Base-by-base conservation (phyloP, 2,797 vertebrate species). In the Diplodus puntazzo region DNA sequence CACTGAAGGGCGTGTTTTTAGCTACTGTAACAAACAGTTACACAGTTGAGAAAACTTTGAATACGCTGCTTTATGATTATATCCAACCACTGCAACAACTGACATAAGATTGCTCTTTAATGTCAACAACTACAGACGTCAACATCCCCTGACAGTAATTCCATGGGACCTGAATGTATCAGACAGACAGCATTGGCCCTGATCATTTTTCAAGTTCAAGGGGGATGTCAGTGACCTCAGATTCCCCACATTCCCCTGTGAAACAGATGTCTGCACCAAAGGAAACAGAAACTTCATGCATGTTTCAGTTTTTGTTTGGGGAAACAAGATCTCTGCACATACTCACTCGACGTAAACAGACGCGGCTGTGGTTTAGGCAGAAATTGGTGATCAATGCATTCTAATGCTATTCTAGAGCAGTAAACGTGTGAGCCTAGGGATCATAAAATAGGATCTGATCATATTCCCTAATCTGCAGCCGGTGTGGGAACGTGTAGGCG, bases 171-270 rank as follows among this genome's bases (percentile, higher is more conserved):
- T 57, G 46, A 80, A 63, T 58, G 63, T 66, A 67, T 75, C 61
- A 75, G 59, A 78, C 69, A 39, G 63, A 60, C 70, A 74, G 62
- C 30, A 21, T 18, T 34, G 57, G 16, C 84, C 68, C 75, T 71
- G n/a, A 83, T 94, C 87, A 64, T 72, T 89, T 92, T 92, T 87
- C 90, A 93, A 73, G 87, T 90, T 92, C 85, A 92, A 83, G 81
- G 73, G 17, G 48, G 70, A 81, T 86, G 91, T 89, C 87, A 87
- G 57, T 89, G 90, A 63, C 89, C 85, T 88, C 30, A 79, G 77
- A 90, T 94, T 92, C 90, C 73, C 43, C 20, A 72, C 87, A 89
- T 95, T 93, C 84, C 82, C 67, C 30, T 34, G 75, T 65, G 73
- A 86, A 91, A 81, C 77, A 88, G 79, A 92, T 88, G 83, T 85